A percentile compares a stretch with the other conserved stretches of the same genome.
phyloP scores from a whole-genome alignment of 2,797 vertebrate species.

The Octomys mimax region DNA sequence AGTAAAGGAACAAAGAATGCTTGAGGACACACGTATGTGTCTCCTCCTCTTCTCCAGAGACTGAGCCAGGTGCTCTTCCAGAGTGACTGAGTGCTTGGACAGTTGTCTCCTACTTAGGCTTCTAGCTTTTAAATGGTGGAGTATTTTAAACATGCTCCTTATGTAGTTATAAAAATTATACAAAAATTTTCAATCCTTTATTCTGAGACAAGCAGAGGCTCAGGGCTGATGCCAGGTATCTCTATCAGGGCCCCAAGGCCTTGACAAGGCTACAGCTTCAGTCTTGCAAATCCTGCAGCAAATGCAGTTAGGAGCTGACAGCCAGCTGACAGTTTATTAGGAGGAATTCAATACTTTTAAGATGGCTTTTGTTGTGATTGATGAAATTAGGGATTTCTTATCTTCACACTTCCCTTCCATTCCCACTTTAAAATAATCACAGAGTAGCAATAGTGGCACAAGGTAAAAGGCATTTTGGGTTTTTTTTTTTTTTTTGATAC shows the following conservation, averaged over 20 bases:
- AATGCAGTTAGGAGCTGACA: constrained; percentile 45
- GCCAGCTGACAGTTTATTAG: constrained; percentile 64
- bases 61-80: not conserved
- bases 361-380: constrained; percentile 52
- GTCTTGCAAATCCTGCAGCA: not conserved
- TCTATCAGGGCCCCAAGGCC: not conserved
- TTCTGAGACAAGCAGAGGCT: not conserved
- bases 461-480: not conserved
- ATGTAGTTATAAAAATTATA: not conserved
- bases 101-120: not conserved
- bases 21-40: not conserved
- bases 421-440: constrained; percentile 55
- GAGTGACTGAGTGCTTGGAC: not conserved
- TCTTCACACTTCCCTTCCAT: constrained; percentile 42
- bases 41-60: not conserved
- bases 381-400: constrained; percentile 66
- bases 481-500: not conserved
- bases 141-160: not conserved
- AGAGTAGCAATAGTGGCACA: not conserved
- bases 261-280: not conserved
- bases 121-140: not conserved
- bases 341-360: constrained; percentile 66
- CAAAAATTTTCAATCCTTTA: not conserved
- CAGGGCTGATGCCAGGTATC: not conserved
- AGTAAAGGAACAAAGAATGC: not conserved